Conservation (phyloP, 2,888 invertebrate species). For the Esperia sulphurella region DNA sequence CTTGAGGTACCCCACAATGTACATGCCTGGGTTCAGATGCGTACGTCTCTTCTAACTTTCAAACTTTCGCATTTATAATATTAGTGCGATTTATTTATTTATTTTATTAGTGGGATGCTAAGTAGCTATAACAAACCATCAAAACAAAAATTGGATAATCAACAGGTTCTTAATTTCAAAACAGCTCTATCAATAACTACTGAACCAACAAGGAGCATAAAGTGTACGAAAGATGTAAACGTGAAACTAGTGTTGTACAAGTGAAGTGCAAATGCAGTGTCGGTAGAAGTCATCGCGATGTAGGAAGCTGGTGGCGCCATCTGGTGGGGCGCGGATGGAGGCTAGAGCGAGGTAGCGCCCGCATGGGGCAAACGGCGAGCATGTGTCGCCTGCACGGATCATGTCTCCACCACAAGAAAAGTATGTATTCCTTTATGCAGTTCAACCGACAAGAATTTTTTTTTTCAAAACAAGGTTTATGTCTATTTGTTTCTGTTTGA, state of each 20-base stretch:
- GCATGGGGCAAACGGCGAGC: slow-evolving; percentile 90
- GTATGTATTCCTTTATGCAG: slow-evolving; percentile 64
- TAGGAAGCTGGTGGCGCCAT: slow-evolving; percentile 31
- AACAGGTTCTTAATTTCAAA: neutral
- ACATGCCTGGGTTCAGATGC: too few species aligned
- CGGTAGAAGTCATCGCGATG: slow-evolving; percentile 21
- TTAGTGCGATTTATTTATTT: too few species aligned
- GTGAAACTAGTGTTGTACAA: slow-evolving; percentile 31
- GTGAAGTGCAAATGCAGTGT: slow-evolving; percentile 52
- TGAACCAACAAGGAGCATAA: slow-evolving; percentile 9
- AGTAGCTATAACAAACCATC: neutral
- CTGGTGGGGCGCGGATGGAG: slow-evolving; percentile 55
- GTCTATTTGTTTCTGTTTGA: too few species aligned
- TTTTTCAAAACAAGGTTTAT: too few species aligned
- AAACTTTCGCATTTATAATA: too few species aligned
- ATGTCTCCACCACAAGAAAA: slow-evolving; percentile 87
- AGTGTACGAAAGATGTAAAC: slow-evolving; percentile 34
- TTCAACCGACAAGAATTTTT: too few species aligned
- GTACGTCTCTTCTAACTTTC: too few species aligned
- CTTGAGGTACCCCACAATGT: too few species aligned
- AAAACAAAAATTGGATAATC: neutral
- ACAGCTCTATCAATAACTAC: slow-evolving; percentile 19
- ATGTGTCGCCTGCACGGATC: slow-evolving; percentile 89
- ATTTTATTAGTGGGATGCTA: too few species aligned
- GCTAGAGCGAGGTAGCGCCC: slow-evolving; percentile 71